Evolutionary conservation across 2,888 invertebrate genomes (phyloP), one percentile per base, ranked within the genome.

Genomic region (Rhimphoctona megacephalus): DNA sequence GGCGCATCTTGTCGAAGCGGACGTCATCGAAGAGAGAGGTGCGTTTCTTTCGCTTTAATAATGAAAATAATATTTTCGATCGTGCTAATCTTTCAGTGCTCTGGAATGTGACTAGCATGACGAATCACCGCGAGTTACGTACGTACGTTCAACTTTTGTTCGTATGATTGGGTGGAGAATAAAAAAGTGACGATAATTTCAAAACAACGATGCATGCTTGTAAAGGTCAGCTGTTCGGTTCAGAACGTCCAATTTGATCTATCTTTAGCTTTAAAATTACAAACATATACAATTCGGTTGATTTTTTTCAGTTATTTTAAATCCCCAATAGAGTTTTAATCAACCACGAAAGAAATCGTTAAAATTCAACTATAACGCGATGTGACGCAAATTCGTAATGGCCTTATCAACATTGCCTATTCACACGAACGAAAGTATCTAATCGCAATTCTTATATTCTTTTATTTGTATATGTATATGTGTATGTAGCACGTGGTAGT

Each of bases 11-110:
- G 85, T 86, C 79, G 80, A 84, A 61, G 85, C 90, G 39, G 92
- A 93, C 64, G 92, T 92, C 87, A 94, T 92, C 85, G 94, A 94
- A 79, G 93, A 94, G 91, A 92, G 94, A 93, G 94, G 94, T 94
- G 78, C 79, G 91, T 61, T 22, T 49, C 1, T 8, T 39, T 67
- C 36, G 33, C 52, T 19, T 2, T 1, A 36, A 36, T 1, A 46
- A 46, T 30, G 19, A 11, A 70, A 52, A 33, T 25, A 22, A 22
- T 7, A 30, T 6, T 61, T 17, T 61, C 25, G 11, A 39, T 17
- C 17, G n/a, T 1, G 14, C 6, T 9, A 69, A 25, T 72, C 4
- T 33, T 36, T 19, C 19, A 72, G 19, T 52, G 33, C 19, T 78
- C 30, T 30, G 7, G 33, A 30, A 39, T 22, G 36, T 19, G 25